These are phyloP conservation scores for Pelosia muscerda DNA, from an alignment of 2,888 invertebrate genomes.

Conservation along the genomic window DNA sequence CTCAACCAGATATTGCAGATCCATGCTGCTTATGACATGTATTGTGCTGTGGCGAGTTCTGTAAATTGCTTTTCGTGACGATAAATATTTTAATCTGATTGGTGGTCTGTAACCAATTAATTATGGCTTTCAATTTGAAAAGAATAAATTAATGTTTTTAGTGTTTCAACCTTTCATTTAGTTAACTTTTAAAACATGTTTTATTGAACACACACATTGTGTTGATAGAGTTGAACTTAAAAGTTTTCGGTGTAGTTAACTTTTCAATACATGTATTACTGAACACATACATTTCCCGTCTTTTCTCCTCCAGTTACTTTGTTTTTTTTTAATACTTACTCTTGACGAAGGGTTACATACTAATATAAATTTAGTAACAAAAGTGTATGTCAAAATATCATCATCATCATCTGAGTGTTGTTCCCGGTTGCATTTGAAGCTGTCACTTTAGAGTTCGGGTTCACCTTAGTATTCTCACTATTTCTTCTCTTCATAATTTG, in stretches of 20 bases:
- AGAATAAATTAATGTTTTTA: slow-evolving; percentile 33
- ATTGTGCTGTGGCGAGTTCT: slow-evolving; percentile 81
- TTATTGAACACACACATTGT: background rate
- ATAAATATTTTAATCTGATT: slow-evolving; percentile 86
- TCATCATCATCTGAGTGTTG: too few species aligned
- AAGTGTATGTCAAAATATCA: too few species aligned
- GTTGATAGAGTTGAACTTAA: background rate
- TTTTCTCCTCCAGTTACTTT: too few species aligned
- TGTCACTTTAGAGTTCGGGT: too few species aligned
- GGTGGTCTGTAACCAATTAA: slow-evolving; percentile 83
- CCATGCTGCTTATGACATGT: slow-evolving; percentile 79
- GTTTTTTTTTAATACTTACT: too few species aligned
- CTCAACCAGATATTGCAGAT: slow-evolving; percentile 77
- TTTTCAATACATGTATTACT: too few species aligned
- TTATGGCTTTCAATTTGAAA: slow-evolving; percentile 75
- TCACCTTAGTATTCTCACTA: too few species aligned
- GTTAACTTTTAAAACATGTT: background rate
- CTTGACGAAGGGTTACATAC: too few species aligned
- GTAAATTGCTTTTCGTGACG: slow-evolving; percentile 84
- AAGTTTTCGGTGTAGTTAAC: background rate
- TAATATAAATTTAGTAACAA: too few species aligned
- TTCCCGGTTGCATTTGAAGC: too few species aligned
- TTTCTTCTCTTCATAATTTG: too few species aligned
- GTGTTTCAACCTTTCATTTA: background rate
- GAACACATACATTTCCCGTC: too few species aligned